phyloP scores from a whole-genome alignment of 2,888 invertebrate genomes.

The Sicus ferrugineus region DNA sequence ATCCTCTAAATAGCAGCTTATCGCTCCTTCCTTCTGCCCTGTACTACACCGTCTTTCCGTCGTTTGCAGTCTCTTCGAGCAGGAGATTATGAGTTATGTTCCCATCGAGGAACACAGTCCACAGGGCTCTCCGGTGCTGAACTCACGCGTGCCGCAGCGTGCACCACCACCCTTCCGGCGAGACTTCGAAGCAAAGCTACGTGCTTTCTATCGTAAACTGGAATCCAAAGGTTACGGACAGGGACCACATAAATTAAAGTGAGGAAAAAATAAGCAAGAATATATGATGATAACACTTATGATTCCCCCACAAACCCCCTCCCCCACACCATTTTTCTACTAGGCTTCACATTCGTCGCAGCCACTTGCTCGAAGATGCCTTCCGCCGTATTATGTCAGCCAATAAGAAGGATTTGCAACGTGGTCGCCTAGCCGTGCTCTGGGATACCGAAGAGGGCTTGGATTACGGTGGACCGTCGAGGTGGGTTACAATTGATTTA shows the following conservation, averaged over 20 bases:
- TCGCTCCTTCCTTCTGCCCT: not conserved
- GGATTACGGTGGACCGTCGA: constrained; percentile 96
- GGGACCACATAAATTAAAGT: constrained; percentile 97
- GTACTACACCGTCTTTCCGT: constrained; percentile 54
- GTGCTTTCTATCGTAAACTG: constrained; percentile 92
- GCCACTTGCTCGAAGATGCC: constrained; percentile 93
- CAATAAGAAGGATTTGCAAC: constrained; percentile 93
- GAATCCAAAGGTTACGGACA: constrained; percentile 97
- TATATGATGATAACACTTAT: not conserved
- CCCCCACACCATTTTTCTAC: not conserved
- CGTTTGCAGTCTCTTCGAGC: constrained; percentile 91
- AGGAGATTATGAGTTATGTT: constrained; percentile 98
- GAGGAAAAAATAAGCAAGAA: constrained; percentile 38
- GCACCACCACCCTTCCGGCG: constrained; percentile 90
- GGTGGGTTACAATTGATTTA: constrained; percentile 42
- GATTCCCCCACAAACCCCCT: not conserved
- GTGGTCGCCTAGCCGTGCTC: constrained; percentile 91
- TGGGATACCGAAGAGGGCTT: constrained; percentile 96
- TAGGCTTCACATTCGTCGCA: constrained; percentile 91
- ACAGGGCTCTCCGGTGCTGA: constrained; percentile 77
- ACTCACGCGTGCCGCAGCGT: constrained; percentile 75
- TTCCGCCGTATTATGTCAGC: constrained; percentile 96
- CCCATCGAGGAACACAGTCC: constrained; percentile 72
- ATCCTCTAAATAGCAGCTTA: no score
- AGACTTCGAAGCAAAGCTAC: constrained; percentile 93